Percentiles rank a stretch among this genome's conserved stretches.
phyloP scores from a whole-genome alignment of 2,113 vertebrate genomes.

The Phyllostomus discolor region DNA sequence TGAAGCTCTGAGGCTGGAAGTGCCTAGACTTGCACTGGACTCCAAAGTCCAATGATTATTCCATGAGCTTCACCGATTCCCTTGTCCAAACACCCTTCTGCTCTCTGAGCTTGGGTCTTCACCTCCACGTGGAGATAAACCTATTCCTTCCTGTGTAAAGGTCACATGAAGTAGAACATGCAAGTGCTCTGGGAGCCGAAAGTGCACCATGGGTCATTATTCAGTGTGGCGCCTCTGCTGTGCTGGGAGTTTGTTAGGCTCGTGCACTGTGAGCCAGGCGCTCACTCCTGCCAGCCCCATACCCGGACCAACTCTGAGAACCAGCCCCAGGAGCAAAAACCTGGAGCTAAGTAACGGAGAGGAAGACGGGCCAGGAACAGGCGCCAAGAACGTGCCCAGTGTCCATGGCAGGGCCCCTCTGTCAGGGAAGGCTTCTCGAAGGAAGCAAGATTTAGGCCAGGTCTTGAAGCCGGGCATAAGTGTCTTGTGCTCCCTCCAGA shows the following conservation, averaged over 20 bases:
- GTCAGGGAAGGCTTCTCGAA: background rate
- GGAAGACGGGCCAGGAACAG: background rate
- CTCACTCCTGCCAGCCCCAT: background rate
- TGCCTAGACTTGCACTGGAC: background rate
- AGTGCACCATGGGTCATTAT: background rate
- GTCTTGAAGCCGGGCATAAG: background rate
- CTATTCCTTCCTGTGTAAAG: background rate
- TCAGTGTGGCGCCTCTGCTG: background rate
- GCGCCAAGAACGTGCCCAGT: rapidly evolving
- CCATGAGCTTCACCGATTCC: background rate
- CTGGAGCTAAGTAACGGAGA: background rate
- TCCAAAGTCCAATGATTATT: background rate
- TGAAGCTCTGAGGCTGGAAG: background rate
- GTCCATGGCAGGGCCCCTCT: background rate
- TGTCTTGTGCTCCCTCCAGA: background rate
- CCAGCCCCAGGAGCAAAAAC: background rate
- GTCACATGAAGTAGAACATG: background rate
- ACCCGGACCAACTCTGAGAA: background rate
- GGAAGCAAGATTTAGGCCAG: background rate
- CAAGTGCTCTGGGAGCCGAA: background rate
- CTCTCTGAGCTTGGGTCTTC: background rate
- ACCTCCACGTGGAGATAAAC: background rate
- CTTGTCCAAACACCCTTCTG: background rate
- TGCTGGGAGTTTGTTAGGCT: background rate
- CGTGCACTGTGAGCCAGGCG: background rate